These are phyloP conservation scores for Anarsia innoxiella DNA, from an alignment of 2,888 invertebrate species.

Conservation along the genomic window DNA sequence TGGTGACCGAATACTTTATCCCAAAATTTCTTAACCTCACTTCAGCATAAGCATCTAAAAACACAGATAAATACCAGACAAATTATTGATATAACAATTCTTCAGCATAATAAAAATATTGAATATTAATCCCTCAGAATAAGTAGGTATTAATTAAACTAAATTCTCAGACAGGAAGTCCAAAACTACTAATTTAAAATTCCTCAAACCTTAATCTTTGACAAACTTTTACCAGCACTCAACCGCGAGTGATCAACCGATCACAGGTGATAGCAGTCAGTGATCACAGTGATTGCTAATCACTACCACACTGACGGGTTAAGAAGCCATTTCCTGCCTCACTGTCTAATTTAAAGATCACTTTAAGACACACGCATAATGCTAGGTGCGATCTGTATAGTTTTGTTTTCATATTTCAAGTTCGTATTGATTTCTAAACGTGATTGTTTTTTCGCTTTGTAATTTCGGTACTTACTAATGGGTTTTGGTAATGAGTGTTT, in stretches of 20 bases:
- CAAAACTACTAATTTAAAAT: too few relatives aligned
- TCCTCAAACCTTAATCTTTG: conserved; percentile 30
- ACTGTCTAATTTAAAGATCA: conserved; percentile 71
- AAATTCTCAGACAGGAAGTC: too few relatives aligned
- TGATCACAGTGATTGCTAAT: conserved; percentile 64
- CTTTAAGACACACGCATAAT: conserved; percentile 35
- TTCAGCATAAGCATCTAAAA: too few relatives aligned
- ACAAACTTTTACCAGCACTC: conserved; percentile 44
- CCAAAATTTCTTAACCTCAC: too few relatives aligned
- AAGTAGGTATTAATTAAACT: too few relatives aligned
- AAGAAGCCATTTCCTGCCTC: conserved; percentile 71
- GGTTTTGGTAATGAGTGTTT: conserved; percentile 2
- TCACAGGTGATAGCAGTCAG: conserved; percentile 56
- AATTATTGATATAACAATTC: too few relatives aligned
- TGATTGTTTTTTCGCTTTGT: neutral
- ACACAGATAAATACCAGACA: too few relatives aligned
- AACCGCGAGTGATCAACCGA: conserved; percentile 51
- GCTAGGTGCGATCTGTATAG: conserved; percentile 21
- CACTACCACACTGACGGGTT: conserved; percentile 62
- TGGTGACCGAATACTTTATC: too few relatives aligned
- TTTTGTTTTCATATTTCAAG: conserved; percentile 31
- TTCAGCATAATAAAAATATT: too few relatives aligned
- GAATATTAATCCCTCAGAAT: too few relatives aligned
- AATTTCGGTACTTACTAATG: conserved; percentile 2
- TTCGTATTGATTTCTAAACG: conserved; percentile 19